These are phyloP conservation scores for Nemapogon koenigi DNA, from an alignment of 2,888 invertebrate genomes.

Conservation along the genomic window DNA sequence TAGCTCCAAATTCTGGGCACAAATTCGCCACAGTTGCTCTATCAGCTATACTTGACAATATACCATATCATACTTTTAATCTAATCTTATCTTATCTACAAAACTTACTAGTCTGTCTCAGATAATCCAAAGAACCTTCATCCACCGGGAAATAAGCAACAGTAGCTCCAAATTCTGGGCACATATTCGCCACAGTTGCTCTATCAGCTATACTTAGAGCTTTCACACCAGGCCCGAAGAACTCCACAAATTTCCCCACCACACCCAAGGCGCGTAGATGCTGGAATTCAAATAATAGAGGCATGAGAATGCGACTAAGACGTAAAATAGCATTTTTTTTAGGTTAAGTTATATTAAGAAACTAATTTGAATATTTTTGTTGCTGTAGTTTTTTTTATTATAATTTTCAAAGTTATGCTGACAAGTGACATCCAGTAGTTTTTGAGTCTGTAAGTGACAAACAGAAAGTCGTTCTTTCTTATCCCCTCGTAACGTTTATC, in stretches of 20 bases:
- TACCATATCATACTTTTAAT: no score
- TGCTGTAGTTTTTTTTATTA: no score
- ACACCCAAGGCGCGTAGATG: slow-evolving; percentile 92
- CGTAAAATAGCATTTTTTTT: no score
- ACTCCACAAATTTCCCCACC: slow-evolving; percentile 98
- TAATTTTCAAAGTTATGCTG: no score
- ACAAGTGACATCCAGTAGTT: no score
- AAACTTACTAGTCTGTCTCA: slow-evolving; percentile 79
- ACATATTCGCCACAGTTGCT: slow-evolving; percentile 99
- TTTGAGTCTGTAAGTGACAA: no score
- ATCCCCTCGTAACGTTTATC: no score
- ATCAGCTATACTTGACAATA: slow-evolving; percentile 97
- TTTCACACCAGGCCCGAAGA: slow-evolving; percentile 93
- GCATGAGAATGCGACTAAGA: no score
- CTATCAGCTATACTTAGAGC: slow-evolving; percentile 94
- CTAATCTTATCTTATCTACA: neutral
- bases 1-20: slow-evolving; percentile 97
- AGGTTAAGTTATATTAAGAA: no score
- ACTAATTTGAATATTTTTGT: no score
- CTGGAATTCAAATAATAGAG: no score
- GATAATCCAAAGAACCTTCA: slow-evolving; percentile 78
- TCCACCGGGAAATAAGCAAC: slow-evolving; percentile 96
- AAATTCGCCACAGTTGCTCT: slow-evolving; percentile 98
- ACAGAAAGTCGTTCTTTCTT: no score
- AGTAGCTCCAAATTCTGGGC: slow-evolving; percentile 95